Evolutionary conservation across 2,888 invertebrate genomes (phyloP).

Genomic region (Muschampia plurimacula): DNA sequence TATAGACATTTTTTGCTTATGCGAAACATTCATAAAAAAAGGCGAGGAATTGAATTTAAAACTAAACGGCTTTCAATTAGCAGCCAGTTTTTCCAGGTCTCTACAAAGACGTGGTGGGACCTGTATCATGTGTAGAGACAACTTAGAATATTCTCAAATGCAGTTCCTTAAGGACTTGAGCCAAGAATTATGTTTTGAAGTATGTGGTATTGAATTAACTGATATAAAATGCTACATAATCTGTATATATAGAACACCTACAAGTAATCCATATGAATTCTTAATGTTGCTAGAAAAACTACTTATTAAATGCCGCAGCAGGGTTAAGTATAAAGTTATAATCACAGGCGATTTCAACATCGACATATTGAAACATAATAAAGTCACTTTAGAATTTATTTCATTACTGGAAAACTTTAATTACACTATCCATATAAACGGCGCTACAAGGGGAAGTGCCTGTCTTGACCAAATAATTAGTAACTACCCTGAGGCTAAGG

Average conservation of each 20-base stretch:
- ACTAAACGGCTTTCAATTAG: neutral
- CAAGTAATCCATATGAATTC: neutral
- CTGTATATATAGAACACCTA: neutral
- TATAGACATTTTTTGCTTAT: neutral
- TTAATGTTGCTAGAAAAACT: neutral
- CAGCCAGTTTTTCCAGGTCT: neutral
- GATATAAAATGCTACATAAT: neutral
- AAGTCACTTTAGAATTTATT: neutral
- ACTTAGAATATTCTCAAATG: neutral
- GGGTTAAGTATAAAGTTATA: slow-evolving; percentile 4
- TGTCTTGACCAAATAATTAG: slow-evolving; percentile 9
- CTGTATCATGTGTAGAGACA: neutral
- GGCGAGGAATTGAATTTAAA: neutral
- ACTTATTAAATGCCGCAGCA: neutral
- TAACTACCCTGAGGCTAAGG: neutral
- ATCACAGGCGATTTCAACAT: neutral
- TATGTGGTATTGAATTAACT: neutral
- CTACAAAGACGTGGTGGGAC: neutral
- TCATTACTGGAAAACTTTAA: neutral
- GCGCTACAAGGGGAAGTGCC: neutral
- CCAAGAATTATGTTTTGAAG: neutral
- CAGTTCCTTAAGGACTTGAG: neutral
- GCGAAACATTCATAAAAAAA: neutral
- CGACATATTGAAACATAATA: neutral
- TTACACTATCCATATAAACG: neutral